Base-by-base conservation (phyloP, 2,113 vertebrate genomes). In the Cavia porcellus region DNA sequence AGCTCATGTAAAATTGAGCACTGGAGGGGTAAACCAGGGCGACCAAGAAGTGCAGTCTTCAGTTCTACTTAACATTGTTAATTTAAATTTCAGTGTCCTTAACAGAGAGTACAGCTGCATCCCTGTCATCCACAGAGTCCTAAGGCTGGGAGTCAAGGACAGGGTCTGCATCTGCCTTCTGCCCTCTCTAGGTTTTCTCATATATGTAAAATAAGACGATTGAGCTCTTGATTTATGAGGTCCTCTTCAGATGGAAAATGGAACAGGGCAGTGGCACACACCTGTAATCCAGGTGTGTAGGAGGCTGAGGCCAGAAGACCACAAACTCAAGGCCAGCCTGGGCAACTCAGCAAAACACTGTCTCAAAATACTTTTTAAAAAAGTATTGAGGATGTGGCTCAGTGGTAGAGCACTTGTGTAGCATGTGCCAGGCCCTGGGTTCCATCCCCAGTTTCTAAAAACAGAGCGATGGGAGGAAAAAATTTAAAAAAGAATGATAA, bases 181-280 rank as follows among this genome's bases (percentile, higher is more conserved):
- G 55, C 50, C 70, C 17, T 66, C 79, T 89, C 17, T 80, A 8
- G 47, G 47, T 52, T 52, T 79, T 83, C 84, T 61, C 57, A 14
- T 61, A 32, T 35, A 32, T 68, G 9, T 86, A 83, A 94, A 95
- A 55, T 81, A 81, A 87, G 62, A 12, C 10, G 25, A 92, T 50
- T 61, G 47, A 68, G 85, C 42, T 79, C 28, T n/a, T 62, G 42
- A 70, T 47, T 92, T 84, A 92, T 81, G 80, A 95, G 72, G 77
- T 75, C 83, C 50, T 81, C 94, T 89, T 64, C 90, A 61, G n/a
- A 45, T 83, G 9, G 55, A 66, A 32, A 32, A 19, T 30, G 20
- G n/a, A 52, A 83, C 35, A n/a, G 32, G 47, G 7, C 35, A 50
- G 50, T 57, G 52, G 32, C 15, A 14, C 45, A 77, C 13, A 50